phyloP scores from a whole-genome alignment of 1,140 invertebrate genomes.

The Drosophila guanche region DNA sequence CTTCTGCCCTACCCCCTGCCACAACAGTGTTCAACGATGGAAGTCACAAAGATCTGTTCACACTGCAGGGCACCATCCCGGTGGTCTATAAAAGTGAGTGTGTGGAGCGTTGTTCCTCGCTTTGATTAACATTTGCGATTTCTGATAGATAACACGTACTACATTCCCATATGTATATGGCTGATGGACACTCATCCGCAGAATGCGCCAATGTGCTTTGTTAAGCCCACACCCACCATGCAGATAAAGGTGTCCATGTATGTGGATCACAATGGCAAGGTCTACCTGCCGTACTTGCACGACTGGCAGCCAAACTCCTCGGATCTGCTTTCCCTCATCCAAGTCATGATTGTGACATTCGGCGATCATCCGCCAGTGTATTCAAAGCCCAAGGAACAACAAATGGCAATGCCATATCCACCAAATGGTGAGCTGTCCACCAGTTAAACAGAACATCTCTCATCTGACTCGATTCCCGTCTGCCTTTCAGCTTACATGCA shows the following conservation, averaged over 20 bases:
- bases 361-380: constrained; percentile 98
- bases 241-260: constrained; percentile 96
- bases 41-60: constrained; percentile 90
- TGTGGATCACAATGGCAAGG: constrained; percentile 97
- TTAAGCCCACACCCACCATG: constrained; percentile 98
- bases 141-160: constrained; percentile 90
- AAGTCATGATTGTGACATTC: constrained; percentile 96
- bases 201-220: constrained; percentile 98
- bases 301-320: constrained; percentile 95
- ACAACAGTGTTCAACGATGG: constrained; percentile 96
- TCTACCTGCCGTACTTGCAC: constrained; percentile 98
- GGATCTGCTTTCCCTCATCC: constrained; percentile 93
- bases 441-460: not conserved
- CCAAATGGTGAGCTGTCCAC: constrained; percentile 40
- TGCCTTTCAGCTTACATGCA: constrained; percentile 64
- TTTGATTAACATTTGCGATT: constrained; percentile 1
- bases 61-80: constrained; percentile 96
- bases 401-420: constrained; percentile 65
- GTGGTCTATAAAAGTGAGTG: constrained; percentile 92
- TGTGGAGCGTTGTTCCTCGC: not conserved
- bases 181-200: constrained; percentile 98
- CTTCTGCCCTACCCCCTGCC: not conserved
- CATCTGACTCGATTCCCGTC: not conserved
- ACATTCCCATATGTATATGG: constrained; percentile 99
- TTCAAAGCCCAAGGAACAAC: constrained; percentile 86